phyloP scores from a whole-genome alignment of 1,140 invertebrate species.

The Calephelis nemesis region DNA sequence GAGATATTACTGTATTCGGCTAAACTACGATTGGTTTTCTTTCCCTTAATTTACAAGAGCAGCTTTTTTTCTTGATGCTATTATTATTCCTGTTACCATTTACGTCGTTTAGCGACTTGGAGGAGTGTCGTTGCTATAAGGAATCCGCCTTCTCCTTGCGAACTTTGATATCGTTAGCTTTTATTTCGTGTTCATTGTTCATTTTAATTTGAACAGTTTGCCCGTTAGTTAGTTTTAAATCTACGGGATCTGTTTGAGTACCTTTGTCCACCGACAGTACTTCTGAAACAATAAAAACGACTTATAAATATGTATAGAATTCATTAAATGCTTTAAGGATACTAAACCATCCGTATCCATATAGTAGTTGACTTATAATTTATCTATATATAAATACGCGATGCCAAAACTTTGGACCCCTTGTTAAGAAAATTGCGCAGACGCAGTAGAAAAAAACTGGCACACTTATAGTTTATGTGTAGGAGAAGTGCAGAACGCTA shows the following conservation, averaged over 20 bases:
- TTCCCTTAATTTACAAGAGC: slow-evolving; percentile 63
- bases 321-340: not conserved
- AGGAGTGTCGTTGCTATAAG: slow-evolving; percentile 68
- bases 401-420: no score
- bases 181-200: slow-evolving; percentile 36
- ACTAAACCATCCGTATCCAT: not conserved
- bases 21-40: slow-evolving; percentile 51
- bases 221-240: slow-evolving; percentile 60
- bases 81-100: slow-evolving; percentile 46
- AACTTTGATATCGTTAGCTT: slow-evolving; percentile 32
- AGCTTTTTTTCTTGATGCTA: slow-evolving; percentile 58
- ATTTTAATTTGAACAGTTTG: slow-evolving; percentile 45
- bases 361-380: no score
- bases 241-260: slow-evolving; percentile 59
- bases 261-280: slow-evolving; percentile 51
- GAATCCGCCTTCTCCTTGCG: slow-evolving; percentile 44
- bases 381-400: no score
- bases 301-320: not conserved
- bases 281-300: slow-evolving; percentile 42
- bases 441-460: no score
- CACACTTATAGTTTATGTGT: no score
- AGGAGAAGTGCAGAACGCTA: no score
- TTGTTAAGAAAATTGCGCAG: no score
- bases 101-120: slow-evolving; percentile 56
- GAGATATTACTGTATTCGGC: not conserved